Conservation (phyloP, 1,140 invertebrate species). For the Ridgeia piscesae region DNA sequence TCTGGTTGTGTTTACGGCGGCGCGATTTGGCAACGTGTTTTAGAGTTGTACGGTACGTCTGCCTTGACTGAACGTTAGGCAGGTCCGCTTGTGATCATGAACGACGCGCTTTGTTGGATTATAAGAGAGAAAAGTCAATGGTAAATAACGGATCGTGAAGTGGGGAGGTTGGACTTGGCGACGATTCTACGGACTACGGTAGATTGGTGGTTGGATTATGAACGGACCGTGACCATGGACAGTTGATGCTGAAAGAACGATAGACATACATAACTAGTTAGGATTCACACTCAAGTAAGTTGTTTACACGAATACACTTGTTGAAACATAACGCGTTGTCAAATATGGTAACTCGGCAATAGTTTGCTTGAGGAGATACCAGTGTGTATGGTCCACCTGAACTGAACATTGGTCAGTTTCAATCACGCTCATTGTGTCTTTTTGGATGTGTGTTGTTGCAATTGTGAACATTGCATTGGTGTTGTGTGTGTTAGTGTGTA, state of each 20-base stretch:
- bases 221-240: not conserved
- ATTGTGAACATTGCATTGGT: no score
- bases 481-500: no score
- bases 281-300: not conserved
- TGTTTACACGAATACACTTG: not conserved
- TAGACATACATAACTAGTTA: not conserved
- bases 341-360: no score
- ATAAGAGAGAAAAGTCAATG: not conserved
- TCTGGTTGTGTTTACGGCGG: not conserved
- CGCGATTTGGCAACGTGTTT: not conserved
- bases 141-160: not conserved
- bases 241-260: not conserved
- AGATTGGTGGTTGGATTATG: no score
- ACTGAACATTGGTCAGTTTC: no score
- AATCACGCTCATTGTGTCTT: no score
- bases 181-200: not conserved
- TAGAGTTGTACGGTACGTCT: not conserved
- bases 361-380: no score
- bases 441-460: no score
- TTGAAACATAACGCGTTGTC: no score
- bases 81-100: not conserved
- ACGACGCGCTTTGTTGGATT: not conserved
- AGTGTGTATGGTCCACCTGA: no score
- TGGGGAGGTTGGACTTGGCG: not conserved
- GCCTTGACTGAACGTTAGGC: not conserved